Conservation (phyloP, 2,888 invertebrate genomes). For the Nipponacmea schrenckii region DNA sequence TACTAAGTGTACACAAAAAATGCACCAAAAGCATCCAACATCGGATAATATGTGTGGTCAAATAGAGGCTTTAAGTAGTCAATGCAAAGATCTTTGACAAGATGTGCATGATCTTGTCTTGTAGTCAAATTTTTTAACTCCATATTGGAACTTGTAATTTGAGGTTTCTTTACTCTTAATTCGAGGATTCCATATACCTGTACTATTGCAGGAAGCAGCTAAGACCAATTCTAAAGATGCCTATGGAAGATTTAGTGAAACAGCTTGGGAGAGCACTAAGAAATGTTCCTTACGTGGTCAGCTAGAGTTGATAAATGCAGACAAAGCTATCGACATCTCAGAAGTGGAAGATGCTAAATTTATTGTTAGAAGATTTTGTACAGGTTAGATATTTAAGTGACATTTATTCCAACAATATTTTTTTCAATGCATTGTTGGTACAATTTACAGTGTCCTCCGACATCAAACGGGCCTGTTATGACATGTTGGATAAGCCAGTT, state of each 20-base stretch:
- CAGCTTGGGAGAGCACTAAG: constrained; percentile 85
- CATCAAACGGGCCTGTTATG: too few relatives aligned
- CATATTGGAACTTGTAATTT: too few relatives aligned
- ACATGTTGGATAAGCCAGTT: too few relatives aligned
- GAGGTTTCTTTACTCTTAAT: too few relatives aligned
- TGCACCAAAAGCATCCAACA: too few relatives aligned
- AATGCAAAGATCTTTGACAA: too few relatives aligned
- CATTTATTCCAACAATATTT: too few relatives aligned
- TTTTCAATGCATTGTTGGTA: not conserved
- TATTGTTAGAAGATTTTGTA: constrained; percentile 94
- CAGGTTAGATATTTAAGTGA: constrained; percentile 74
- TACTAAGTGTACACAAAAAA: not conserved
- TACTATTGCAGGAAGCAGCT: constrained; percentile 81
- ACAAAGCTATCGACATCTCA: constrained; percentile 78
- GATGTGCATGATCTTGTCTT: too few relatives aligned
- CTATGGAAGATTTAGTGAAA: constrained; percentile 86
- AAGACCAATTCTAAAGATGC: constrained; percentile 82
- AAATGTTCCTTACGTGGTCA: constrained; percentile 93
- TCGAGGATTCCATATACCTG: not conserved
- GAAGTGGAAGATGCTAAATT: constrained; percentile 94
- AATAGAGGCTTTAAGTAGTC: too few relatives aligned
- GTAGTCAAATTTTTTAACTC: too few relatives aligned
- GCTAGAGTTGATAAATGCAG: constrained; percentile 82
- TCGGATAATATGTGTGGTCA: too few relatives aligned
- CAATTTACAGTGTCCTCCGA: not conserved